Conservation (phyloP, 2,113 vertebrate genomes). For the Grammomys surdaster region DNA sequence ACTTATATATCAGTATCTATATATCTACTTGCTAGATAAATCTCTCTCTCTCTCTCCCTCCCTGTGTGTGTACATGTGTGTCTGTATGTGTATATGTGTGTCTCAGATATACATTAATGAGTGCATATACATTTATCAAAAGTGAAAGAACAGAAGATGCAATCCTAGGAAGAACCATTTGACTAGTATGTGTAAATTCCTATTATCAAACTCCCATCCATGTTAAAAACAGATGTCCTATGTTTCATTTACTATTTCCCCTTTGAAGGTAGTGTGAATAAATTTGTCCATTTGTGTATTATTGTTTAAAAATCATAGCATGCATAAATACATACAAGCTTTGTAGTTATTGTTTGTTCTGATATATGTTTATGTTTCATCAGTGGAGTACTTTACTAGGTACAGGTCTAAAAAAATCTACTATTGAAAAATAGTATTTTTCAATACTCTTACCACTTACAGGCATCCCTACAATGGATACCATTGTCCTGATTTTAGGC, state of each 20-base stretch:
- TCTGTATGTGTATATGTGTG: rapidly evolving
- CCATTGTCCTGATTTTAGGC: neutral
- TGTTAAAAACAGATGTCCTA: neutral
- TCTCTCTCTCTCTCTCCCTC: neutral
- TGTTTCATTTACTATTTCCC: neutral
- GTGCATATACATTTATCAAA: neutral
- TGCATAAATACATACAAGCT: neutral
- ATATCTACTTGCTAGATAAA: neutral
- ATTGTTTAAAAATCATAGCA: neutral
- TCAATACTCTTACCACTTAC: neutral
- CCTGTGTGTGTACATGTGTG: too few species aligned
- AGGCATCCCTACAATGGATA: neutral
- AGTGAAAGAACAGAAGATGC: neutral
- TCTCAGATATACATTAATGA: neutral
- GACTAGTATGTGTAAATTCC: too few species aligned
- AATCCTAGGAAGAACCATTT: too few species aligned
- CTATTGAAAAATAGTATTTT: too few species aligned
- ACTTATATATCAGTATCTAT: neutral
- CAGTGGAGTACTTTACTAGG: neutral
- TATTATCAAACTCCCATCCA: neutral
- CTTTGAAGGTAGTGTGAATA: neutral
- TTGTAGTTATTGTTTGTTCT: neutral
- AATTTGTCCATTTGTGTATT: neutral
- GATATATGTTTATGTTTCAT: neutral
- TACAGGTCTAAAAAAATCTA: neutral